phyloP scores from a whole-genome alignment of 2,797 vertebrate genomes.

The Odontamblyopus lacepedii region DNA sequence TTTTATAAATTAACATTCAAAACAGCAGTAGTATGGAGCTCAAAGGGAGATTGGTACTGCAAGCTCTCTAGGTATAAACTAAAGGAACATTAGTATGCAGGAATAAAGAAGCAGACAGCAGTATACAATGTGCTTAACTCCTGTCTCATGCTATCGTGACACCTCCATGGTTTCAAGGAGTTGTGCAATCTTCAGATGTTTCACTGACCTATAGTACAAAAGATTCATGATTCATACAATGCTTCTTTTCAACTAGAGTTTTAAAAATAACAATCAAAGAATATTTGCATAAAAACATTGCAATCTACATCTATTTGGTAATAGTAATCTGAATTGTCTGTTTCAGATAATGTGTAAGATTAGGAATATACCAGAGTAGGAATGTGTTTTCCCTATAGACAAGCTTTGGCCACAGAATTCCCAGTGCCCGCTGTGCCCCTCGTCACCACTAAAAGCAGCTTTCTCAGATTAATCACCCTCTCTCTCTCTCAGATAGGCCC shows the following conservation, averaged over 20 bases:
- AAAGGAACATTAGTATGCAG: slow-evolving; percentile 12
- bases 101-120: not conserved
- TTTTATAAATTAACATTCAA: slow-evolving; percentile 51
- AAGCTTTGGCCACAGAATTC: slow-evolving; percentile 29
- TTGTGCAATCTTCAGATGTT: not conserved
- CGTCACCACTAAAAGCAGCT: slow-evolving; percentile 73
- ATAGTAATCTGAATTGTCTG: slow-evolving; percentile 68
- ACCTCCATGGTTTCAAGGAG: not conserved
- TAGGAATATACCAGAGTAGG: slow-evolving; percentile 32
- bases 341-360: slow-evolving; percentile 46
- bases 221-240: not conserved
- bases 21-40: slow-evolving; percentile 37
- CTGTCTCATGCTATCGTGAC: not conserved
- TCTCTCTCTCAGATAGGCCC: slow-evolving; percentile 46
- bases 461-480: slow-evolving; percentile 73
- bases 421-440: slow-evolving; percentile 35
- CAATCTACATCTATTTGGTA: not conserved
- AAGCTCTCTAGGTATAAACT: slow-evolving; percentile 15
- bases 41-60: slow-evolving; percentile 27
- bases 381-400: slow-evolving; percentile 9
- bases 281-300: not conserved
- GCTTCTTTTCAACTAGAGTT: too few species aligned
- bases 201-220: not conserved
- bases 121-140: not conserved
- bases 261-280: too few species aligned